A percentile compares a stretch with the other conserved stretches of the same genome.
Conservation (phyloP, 2,888 invertebrate genomes). For the Tinea pellionella region DNA sequence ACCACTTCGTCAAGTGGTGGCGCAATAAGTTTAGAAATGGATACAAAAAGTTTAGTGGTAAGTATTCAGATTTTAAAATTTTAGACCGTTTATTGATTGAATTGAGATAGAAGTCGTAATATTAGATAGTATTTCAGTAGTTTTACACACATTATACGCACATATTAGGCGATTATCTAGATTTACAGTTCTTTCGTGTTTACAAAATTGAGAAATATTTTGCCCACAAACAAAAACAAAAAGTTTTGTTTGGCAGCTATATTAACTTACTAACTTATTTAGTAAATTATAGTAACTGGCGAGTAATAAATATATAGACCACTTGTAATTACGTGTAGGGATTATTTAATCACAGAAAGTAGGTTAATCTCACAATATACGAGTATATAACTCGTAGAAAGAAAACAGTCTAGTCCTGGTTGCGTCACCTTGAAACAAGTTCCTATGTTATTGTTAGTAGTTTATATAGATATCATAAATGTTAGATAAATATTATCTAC, state of each 20-base stretch:
- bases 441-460: not conserved
- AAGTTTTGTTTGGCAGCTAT: too few relatives aligned
- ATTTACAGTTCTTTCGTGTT: slow-evolving; percentile 7
- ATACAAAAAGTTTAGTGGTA: slow-evolving; percentile 80
- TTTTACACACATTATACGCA: too few relatives aligned
- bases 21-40: slow-evolving; percentile 80
- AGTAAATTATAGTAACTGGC: too few relatives aligned
- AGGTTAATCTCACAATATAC: not conserved
- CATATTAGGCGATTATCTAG: too few relatives aligned
- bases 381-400: not conserved
- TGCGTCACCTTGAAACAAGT: not conserved
- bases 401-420: not conserved
- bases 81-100: too few relatives aligned
- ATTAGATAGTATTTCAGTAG: too few relatives aligned
- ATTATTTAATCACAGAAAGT: not conserved
- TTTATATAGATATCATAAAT: not conserved
- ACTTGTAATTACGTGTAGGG: not conserved
- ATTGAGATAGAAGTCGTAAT: too few relatives aligned
- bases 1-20: slow-evolving; percentile 82
- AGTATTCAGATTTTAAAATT: slow-evolving; percentile 28
- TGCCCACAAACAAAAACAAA: slow-evolving; percentile 21
- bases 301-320: too few relatives aligned
- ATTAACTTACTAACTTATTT: too few relatives aligned
- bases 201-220: slow-evolving; percentile 22
- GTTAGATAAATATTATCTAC: not conserved